Percentiles rank a stretch among this genome's conserved stretches.
phyloP scores from a whole-genome alignment of 2,113 vertebrate genomes.

The Calyptomena viridis region DNA sequence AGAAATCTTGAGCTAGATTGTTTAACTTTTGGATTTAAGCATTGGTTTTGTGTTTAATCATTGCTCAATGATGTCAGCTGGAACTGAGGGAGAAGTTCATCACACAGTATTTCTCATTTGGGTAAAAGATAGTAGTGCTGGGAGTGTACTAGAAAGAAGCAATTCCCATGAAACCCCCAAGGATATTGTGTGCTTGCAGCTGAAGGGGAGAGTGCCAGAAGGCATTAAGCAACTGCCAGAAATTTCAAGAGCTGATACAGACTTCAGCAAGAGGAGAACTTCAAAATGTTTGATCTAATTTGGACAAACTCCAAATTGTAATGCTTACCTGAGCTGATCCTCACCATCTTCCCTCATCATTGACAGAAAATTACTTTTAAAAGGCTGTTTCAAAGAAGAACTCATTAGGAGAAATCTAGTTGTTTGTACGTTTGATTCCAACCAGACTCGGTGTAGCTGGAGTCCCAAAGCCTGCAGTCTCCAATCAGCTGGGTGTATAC shows the following conservation, averaged over 20 bases:
- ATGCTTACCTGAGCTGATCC: conserved; percentile 16
- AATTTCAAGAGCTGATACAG: background rate
- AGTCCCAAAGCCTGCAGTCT: background rate
- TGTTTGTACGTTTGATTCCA: background rate
- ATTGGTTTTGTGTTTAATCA: background rate
- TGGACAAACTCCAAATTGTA: background rate
- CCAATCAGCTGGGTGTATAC: background rate
- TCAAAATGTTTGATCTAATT: conserved; percentile 6
- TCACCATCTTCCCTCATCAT: background rate
- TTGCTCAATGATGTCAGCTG: background rate
- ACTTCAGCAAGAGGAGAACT: background rate
- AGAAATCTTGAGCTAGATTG: conserved; percentile 13
- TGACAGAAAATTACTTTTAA: background rate
- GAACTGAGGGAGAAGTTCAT: background rate
- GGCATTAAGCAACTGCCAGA: conserved; percentile 9
- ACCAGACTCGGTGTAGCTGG: background rate
- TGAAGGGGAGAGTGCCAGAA: conserved; percentile 11
- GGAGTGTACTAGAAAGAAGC: background rate
- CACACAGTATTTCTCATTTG: background rate
- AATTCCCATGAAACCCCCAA: background rate
- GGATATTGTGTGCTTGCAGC: background rate
- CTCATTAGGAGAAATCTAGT: background rate
- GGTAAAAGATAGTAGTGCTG: background rate
- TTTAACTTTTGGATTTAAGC: conserved; percentile 15
- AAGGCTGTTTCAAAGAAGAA: background rate